Conservation (phyloP, 2,888 invertebrate species). For the Lucinisca nassula region DNA sequence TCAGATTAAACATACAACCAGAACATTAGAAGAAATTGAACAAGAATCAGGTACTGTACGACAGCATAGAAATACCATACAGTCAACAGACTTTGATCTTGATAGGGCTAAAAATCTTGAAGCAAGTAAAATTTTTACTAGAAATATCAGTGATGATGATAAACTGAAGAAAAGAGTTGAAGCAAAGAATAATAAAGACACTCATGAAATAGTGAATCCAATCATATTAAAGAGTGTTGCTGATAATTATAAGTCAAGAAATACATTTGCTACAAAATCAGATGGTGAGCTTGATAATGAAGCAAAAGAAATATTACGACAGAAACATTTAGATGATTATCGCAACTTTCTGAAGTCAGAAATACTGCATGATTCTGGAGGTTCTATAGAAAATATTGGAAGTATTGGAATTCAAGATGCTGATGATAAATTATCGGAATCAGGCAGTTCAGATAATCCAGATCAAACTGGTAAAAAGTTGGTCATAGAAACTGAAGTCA, state of each 20-base stretch:
- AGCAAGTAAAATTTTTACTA: neutral
- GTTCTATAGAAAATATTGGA: neutral
- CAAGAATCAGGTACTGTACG: neutral
- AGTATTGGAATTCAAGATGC: neutral
- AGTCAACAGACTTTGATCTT: too few relatives aligned
- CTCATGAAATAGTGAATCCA: too few relatives aligned
- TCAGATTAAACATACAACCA: neutral
- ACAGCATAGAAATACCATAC: too few relatives aligned
- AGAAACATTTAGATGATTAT: neutral
- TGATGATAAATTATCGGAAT: neutral
- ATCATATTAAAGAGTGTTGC: neutral
- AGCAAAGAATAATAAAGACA: too few relatives aligned
- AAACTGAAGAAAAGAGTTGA: too few relatives aligned
- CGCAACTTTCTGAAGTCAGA: neutral
- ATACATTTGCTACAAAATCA: neutral
- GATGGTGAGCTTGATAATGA: neutral
- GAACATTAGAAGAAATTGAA: neutral
- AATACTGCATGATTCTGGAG: neutral
- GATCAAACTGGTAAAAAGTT: too few relatives aligned
- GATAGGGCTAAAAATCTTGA: neutral
- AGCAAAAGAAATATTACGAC: neutral
- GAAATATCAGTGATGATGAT: too few relatives aligned
- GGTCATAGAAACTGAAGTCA: too few relatives aligned
- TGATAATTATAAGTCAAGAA: neutral
- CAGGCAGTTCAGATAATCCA: too few relatives aligned